Base-by-base conservation (phyloP, 2,113 vertebrate genomes). In the Pterophyllum scalare region DNA sequence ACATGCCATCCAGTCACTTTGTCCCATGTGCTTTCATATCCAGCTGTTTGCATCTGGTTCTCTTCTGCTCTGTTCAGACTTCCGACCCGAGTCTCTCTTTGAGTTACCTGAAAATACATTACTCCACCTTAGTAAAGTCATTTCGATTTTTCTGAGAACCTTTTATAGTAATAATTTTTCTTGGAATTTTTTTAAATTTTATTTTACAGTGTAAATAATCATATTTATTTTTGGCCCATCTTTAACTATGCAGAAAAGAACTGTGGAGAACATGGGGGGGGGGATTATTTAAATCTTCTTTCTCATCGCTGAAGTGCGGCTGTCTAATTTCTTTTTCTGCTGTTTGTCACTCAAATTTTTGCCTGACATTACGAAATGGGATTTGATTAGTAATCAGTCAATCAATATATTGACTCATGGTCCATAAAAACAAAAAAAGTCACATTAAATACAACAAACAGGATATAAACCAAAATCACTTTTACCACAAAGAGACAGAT, bases 21-120 rank as follows among this genome's bases (percentile, higher is more conserved):
- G 38, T 72, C 79, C 67, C 67, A 67, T 26, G 24, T 58, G 22
- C 80, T 61, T 64, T 57, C 75, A 79, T 75, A 13, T 60, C 15
- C 20, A 46, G 3, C 52, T 52, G 38, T 70, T 26, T 62, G 6
- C 40, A 57, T 5, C 59, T 46, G 46, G 4, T 2, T 67, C 9
- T 74, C 70, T 70, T 35, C 22, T 62, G 20, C 43, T 84, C 12
- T 35, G 11, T 28, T 54, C 65, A 70, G 65, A 52, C 24, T 22
- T 14, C 60, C n/a, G 3, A 62, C 13, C 60, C 2, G 43, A 46
- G 43, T 46, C 7, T 22, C 33, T 49, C 13, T 67, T 79, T 60
- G 7, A 13, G 33, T 75, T 59, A 57, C 8, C 38, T 20, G 15
- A 58, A 77, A 79, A 54, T 19, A 43, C 6, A 3, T 72, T 20